Conservation (phyloP, 92 coral and sea anemone genomes). For the Hydrozoanthus gracilis region DNA sequence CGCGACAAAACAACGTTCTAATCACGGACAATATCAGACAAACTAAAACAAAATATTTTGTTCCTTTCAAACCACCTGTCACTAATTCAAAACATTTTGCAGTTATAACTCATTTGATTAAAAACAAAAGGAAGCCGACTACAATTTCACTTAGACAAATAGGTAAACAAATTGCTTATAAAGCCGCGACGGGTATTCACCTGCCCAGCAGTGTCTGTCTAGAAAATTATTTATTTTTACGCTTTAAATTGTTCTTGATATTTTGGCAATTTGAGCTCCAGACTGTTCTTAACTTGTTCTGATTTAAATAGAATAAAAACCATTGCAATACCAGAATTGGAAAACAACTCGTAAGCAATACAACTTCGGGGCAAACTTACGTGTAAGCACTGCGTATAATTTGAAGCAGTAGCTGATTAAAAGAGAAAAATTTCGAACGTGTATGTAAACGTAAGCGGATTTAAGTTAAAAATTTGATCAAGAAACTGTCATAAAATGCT, state of each 20-base stretch:
- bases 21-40: neutral
- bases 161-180: neutral
- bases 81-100: neutral
- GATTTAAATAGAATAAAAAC: too few relatives aligned
- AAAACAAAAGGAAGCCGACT: neutral
- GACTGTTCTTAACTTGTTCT: too few relatives aligned
- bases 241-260: neutral
- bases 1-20: constrained; percentile 5
- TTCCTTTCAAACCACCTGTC: neutral
- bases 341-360: too few relatives aligned
- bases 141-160: neutral
- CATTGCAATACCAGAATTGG: too few relatives aligned
- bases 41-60: neutral
- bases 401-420: too few relatives aligned
- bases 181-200: neutral
- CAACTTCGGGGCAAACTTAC: too few relatives aligned
- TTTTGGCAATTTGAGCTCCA: too few relatives aligned
- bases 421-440: too few relatives aligned
- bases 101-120: neutral
- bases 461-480: too few relatives aligned
- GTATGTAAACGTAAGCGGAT: too few relatives aligned
- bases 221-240: neutral
- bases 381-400: too few relatives aligned
- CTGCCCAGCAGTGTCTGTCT: neutral
- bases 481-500: too few relatives aligned